Percentiles rank a stretch among this genome's conserved stretches.
phyloP scores from a whole-genome alignment of 2,888 invertebrate genomes.

The Phortica magna region DNA sequence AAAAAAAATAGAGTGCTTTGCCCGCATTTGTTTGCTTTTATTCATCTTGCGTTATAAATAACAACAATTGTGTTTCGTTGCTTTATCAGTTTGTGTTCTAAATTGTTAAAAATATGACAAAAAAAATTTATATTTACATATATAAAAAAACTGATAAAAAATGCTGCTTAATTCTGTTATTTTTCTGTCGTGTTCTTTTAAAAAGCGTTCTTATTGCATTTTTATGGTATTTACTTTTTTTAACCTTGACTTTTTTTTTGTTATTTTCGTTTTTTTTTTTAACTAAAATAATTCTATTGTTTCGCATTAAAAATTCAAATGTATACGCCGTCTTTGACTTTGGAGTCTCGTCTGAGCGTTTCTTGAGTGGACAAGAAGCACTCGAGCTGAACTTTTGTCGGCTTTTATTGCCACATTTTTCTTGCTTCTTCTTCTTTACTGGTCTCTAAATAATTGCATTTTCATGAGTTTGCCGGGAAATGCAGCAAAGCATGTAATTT shows the following conservation, averaged over 20 bases:
- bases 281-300: neutral
- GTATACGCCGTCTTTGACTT: neutral
- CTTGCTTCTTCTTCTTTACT: neutral
- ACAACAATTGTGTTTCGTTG: neutral
- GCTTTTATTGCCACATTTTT: neutral
- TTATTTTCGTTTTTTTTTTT: neutral
- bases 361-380: neutral
- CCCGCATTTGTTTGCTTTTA: neutral
- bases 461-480: constrained; percentile 48
- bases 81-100: neutral
- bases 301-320: neutral
- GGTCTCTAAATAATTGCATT: neutral
- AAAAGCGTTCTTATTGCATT: constrained; percentile 23
- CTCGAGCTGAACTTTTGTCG: constrained; percentile 9
- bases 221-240: constrained; percentile 13
- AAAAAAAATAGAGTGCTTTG: neutral
- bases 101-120: neutral
- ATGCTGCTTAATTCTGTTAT: neutral
- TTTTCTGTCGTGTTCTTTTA: constrained; percentile 16
- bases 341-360: neutral
- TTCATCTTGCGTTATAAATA: neutral
- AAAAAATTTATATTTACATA: constrained; percentile 3
- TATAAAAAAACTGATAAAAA: constrained; percentile 15
- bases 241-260: neutral
- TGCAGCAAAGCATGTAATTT: constrained; percentile 62